Conservation (phyloP, 2,113 vertebrate genomes). For the Lepisosteus osseus region DNA sequence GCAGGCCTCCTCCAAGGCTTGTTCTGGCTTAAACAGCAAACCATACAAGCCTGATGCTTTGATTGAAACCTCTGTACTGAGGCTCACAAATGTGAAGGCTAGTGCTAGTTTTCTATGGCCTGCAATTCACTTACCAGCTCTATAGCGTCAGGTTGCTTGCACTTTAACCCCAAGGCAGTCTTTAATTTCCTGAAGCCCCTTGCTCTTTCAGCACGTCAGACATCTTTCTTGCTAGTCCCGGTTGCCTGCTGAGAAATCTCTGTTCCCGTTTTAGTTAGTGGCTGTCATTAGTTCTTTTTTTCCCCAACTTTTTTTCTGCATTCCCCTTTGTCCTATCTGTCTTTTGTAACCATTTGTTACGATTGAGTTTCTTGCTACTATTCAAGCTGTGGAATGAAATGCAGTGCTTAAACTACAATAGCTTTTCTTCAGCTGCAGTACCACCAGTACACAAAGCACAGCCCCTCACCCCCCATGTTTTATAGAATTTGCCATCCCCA, state of each 20-base stretch:
- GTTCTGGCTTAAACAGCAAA: not conserved
- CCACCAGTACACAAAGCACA: not conserved
- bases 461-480: no score
- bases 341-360: slow-evolving; percentile 17
- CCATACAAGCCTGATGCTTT: not conserved
- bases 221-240: not conserved
- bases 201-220: slow-evolving; percentile 9
- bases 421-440: not conserved
- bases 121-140: slow-evolving; percentile 4
- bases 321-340: slow-evolving; percentile 11
- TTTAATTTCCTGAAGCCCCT: slow-evolving; percentile 23
- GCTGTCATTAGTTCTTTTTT: slow-evolving; percentile 15
- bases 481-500: no score
- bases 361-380: slow-evolving; percentile 16
- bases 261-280: slow-evolving; percentile 18
- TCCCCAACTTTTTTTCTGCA: not conserved
- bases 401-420: slow-evolving; percentile 6
- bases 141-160: slow-evolving; percentile 1
- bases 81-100: not conserved
- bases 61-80: slow-evolving; percentile 17
- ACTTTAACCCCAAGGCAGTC: slow-evolving; percentile 13
- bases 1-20: slow-evolving; percentile 1
- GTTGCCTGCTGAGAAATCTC: slow-evolving; percentile 11
- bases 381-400: not conserved
- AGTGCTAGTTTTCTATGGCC: not conserved